Percentiles rank a stretch among this genome's conserved stretches.
These are phyloP conservation scores for Coelinius sp. DNA, from an alignment of 2,888 invertebrate species.

Conservation along the genomic window DNA sequence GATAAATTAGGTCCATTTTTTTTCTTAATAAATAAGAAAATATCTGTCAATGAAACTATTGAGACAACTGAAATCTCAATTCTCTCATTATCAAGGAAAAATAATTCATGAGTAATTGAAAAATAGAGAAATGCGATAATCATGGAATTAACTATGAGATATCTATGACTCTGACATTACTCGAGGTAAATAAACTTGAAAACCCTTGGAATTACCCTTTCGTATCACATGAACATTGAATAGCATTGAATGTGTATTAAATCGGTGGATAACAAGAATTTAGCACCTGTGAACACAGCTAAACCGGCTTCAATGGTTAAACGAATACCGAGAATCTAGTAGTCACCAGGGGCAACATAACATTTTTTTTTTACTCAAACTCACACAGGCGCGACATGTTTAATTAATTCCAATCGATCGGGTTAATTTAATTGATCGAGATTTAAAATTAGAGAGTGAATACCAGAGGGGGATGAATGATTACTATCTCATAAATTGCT, in stretches of 20 bases:
- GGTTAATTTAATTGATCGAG: neutral
- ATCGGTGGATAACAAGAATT: constrained; percentile 16
- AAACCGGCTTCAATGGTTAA: constrained; percentile 15
- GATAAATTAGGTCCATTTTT: too few relatives aligned
- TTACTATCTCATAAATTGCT: neutral
- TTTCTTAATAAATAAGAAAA: too few relatives aligned
- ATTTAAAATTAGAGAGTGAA: constrained; percentile 17
- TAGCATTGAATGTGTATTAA: constrained; percentile 19
- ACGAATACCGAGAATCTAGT: constrained; percentile 15
- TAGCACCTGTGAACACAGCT: constrained; percentile 2
- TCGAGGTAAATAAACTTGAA: neutral
- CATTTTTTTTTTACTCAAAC: neutral
- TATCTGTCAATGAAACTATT: too few relatives aligned
- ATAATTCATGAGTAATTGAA: neutral
- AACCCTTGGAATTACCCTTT: neutral
- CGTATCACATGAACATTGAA: neutral
- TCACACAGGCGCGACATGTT: constrained; percentile 5
- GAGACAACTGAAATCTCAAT: neutral
- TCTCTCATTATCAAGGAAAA: neutral
- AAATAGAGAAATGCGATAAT: neutral
- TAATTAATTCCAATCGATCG: constrained; percentile 19
- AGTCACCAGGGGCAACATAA: neutral
- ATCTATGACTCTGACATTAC: neutral
- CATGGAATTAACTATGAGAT: too few relatives aligned
- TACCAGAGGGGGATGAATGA: neutral